A percentile compares a stretch with the other conserved stretches of the same genome.
phyloP scores from a whole-genome alignment of 2,113 vertebrate species.

The Natator depressus region DNA sequence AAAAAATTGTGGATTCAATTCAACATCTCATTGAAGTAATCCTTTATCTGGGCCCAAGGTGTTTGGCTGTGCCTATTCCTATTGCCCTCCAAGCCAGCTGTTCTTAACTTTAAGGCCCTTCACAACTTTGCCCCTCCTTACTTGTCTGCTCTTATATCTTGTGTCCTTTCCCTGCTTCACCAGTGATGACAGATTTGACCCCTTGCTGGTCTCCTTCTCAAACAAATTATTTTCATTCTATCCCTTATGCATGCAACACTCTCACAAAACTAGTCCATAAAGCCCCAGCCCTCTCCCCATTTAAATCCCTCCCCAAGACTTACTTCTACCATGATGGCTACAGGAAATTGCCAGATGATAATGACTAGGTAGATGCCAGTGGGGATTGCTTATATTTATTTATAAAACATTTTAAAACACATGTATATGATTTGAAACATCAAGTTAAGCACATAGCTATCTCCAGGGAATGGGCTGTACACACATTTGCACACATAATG shows the following conservation, averaged over 20 bases:
- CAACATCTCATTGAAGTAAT: neutral
- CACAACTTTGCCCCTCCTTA: neutral
- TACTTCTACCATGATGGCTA: neutral
- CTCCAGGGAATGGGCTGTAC: accelerated
- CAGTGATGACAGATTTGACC: too few species aligned
- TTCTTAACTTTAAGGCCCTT: neutral
- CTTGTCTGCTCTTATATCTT: too few species aligned
- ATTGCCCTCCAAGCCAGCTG: neutral
- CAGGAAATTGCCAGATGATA: neutral
- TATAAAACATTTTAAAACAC: neutral
- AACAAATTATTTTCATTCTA: too few species aligned
- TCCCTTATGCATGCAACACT: neutral
- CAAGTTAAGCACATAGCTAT: neutral
- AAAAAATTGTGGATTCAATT: neutral
- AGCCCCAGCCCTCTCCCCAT: neutral
- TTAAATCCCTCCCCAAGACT: neutral
- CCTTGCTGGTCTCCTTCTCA: too few species aligned
- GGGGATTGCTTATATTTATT: neutral
- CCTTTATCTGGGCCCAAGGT: neutral
- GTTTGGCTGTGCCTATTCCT: neutral
- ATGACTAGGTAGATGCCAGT: neutral
- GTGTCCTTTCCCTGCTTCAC: too few species aligned
- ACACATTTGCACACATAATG: neutral
- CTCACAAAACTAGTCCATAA: neutral
- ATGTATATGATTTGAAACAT: neutral